These are phyloP conservation scores for Smittia sp. DNA, from an alignment of 2,888 invertebrate genomes.

Conservation along the genomic window DNA sequence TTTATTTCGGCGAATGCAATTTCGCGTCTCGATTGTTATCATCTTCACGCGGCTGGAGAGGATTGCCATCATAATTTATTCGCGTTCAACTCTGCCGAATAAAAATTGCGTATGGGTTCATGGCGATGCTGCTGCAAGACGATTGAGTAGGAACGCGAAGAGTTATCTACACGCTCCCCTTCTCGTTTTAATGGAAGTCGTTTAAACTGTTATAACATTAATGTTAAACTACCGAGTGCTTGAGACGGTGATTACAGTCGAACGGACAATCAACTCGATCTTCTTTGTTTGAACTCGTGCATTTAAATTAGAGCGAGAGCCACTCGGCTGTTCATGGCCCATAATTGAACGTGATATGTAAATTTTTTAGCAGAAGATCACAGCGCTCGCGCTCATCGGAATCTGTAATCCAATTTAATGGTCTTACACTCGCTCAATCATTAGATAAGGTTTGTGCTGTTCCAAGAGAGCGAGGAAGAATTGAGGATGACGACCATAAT, in stretches of 20 bases:
- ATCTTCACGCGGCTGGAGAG: background rate
- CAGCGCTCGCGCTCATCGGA: background rate
- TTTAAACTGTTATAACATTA: background rate
- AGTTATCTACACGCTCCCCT: too few relatives aligned
- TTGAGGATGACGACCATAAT: slow-evolving; percentile 31
- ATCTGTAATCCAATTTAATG: slow-evolving; percentile 39
- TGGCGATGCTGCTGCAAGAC: too few relatives aligned
- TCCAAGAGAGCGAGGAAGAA: background rate
- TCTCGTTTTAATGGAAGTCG: too few relatives aligned
- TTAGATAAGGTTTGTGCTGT: slow-evolving; percentile 21
- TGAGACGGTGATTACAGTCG: background rate
- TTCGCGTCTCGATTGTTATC: background rate
- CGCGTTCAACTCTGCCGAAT: too few relatives aligned
- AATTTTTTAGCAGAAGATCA: background rate
- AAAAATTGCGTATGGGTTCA: too few relatives aligned
- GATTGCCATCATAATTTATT: background rate
- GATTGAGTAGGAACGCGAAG: too few relatives aligned
- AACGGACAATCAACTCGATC: background rate
- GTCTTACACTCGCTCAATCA: slow-evolving; percentile 9
- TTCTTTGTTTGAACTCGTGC: background rate
- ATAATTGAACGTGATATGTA: background rate
- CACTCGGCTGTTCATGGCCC: background rate
- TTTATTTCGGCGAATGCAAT: background rate
- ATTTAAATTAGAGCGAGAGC: background rate
- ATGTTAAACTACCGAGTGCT: background rate